Evolutionary conservation across 1,140 invertebrate species (phyloP).

Genomic region (Drosophila micromelanica): DNA sequence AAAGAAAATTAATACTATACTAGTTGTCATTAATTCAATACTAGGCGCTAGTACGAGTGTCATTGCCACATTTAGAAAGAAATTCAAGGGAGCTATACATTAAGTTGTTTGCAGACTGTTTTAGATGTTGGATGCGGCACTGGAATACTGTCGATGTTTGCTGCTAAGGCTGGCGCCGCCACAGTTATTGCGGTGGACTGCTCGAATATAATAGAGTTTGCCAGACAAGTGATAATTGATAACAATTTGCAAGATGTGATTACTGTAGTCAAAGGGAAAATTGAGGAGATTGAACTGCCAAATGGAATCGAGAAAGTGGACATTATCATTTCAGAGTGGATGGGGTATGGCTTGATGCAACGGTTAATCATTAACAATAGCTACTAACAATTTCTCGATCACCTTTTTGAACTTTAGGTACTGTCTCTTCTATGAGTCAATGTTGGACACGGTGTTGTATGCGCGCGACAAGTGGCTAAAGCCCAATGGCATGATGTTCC

Average conservation of each 20-base stretch:
- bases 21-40: too few relatives aligned
- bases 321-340: constrained; percentile 99
- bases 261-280: constrained; percentile 97
- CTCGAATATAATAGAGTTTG: constrained; percentile 98
- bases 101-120: constrained; percentile 87
- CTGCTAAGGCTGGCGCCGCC: constrained; percentile 98
- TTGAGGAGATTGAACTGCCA: constrained; percentile 92
- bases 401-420: constrained; percentile 85
- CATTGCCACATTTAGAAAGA: not conserved
- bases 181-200: constrained; percentile 98
- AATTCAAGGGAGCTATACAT: constrained; percentile 2
- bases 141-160: constrained; percentile 99
- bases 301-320: constrained; percentile 94
- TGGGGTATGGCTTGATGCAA: constrained; percentile 89
- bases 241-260: constrained; percentile 94
- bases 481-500: constrained; percentile 93
- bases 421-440: constrained; percentile 98
- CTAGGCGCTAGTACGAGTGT: not conserved
- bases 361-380: not conserved
- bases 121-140: constrained; percentile 99
- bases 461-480: constrained; percentile 97
- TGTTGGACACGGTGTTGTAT: constrained; percentile 97
- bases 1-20: not conserved
- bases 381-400: too few relatives aligned
- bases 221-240: constrained; percentile 95